Base-by-base conservation (phyloP, 2,113 vertebrate genomes). In the Coturnix japonica region DNA sequence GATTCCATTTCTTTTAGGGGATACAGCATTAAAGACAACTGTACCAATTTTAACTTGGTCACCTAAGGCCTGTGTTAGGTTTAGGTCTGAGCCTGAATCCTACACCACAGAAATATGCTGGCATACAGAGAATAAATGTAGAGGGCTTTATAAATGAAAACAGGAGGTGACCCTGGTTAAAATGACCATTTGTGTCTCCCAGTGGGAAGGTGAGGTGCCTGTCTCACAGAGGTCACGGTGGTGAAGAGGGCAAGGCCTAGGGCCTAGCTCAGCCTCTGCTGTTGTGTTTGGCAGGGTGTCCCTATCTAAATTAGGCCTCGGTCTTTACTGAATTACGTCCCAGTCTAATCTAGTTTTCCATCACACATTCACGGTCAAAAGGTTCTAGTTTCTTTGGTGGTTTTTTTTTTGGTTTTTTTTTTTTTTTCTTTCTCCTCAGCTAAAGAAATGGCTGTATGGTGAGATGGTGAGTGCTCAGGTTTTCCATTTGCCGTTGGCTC, bases 381-480 rank as follows among this genome's bases (percentile, higher is more conserved):
- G 87, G 91, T 91, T 77, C 20, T 85, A 7, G 22, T 37, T 37
- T 37, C 10, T 37, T 37, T 37, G 37, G 37, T 37, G 37, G 37
- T 8, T 51, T 14, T 26, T 14, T 14, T 26, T 64, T 86, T 94
- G n/a, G n/a, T 93, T 8, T 51, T 14, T 26, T 14, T 14, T 26
- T 64, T 8, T 51, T 14, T 26, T 14, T 14, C 15, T 64, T 43
- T 90, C 93, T 76, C 79, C 74, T 67, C 81, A 73, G 59, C 60
- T 86, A 75, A 81, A 88, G 59, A 89, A 53, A n/a, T 49, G 25
- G 66, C 69, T 3, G 8, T 11, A n/a, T 54, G 54, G 37, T 73
- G 79, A 81, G 13, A n/a, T 54, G 54, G 37, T 73, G 79, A 81
- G 84, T 44, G 66, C 74, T 93, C 85, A 95, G 70, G 84, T 90